Base-by-base conservation (phyloP, 2,113 vertebrate species). In the Zosterops borbonicus region DNA sequence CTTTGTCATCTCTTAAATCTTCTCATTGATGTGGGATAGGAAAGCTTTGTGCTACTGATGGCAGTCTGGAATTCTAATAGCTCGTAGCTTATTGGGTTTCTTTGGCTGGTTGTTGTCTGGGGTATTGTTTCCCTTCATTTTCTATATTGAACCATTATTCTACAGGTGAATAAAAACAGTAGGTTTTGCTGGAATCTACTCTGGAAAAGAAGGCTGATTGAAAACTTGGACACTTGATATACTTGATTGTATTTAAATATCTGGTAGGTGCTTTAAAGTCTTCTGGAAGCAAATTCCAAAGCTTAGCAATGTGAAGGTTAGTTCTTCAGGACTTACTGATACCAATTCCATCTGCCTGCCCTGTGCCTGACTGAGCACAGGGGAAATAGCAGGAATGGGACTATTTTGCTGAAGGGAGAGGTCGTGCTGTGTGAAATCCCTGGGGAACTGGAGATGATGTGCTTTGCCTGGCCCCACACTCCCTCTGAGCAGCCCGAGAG, bases 281-380 rank as follows among this genome's bases (percentile, higher is more conserved):
- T 47, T 90, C 79, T 90, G 75, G 47, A 83, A 94, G 64, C 47
- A 60, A 81, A 60, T 83, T 80, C 71, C 24, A 25, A 83, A 86
- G 69, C 64, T 59, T 81, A 46, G 79, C 18, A 67, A 49, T 17
- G 14, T 4, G 23, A 64, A 37, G 58, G 37, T 47, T 12, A 15
- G 14, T 55, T 74, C 87, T 75, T 91, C 24, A 46, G n/a, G 67
- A 79, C 39, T 28, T 58, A 49, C 10, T 17, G 39, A 47, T 81
- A 11, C 33, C 31, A 39, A 9, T 75, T 52, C 33, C 35, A 0
- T 59, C 55, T 33, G 9, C 82, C 44, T 75, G 63, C 68, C 41
- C 52, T 16, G 56, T 21, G 50, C 0, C 0, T 46, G 77, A 33
- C 37, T 14, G 8, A 29, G 65, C 50, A 10, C 70, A 56, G 74